Conservation (phyloP, 2,797 vertebrate species). For the Yasuhikotakia modesta region DNA sequence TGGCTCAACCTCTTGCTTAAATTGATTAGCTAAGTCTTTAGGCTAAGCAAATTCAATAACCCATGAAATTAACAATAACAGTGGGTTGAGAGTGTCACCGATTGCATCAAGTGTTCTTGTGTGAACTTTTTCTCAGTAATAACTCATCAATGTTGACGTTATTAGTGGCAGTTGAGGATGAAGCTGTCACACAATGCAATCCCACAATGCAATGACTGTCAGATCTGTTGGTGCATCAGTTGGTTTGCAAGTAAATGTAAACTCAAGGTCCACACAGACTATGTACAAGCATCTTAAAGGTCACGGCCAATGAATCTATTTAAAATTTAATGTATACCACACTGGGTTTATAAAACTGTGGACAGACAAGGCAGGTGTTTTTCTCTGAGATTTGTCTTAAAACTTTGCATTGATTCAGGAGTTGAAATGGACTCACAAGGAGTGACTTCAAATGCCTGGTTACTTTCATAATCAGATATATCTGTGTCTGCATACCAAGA, state of each 20-base stretch:
- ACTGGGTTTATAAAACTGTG: neutral
- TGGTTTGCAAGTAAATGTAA: neutral
- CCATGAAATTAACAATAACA: slow-evolving; percentile 67
- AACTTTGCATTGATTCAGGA: slow-evolving; percentile 8
- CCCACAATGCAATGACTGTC: slow-evolving; percentile 22
- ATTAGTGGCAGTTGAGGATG: slow-evolving; percentile 4
- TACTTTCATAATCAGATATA: slow-evolving; percentile 69
- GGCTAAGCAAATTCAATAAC: slow-evolving; percentile 66
- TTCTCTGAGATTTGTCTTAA: too few relatives aligned
- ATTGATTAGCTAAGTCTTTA: slow-evolving; percentile 65
- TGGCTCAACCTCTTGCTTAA: slow-evolving; percentile 57
- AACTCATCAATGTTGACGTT: slow-evolving; percentile 22
- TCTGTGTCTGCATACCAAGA: slow-evolving; percentile 77
- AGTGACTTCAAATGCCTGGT: slow-evolving; percentile 39
- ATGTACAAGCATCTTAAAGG: neutral
- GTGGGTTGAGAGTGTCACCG: slow-evolving; percentile 62
- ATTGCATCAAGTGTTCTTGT: slow-evolving; percentile 31
- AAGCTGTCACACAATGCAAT: slow-evolving; percentile 24
- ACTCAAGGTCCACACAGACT: neutral
- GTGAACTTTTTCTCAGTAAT: slow-evolving; percentile 13
- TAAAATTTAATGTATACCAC: neutral
- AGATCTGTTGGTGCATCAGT: slow-evolving; percentile 7
- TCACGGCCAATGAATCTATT: neutral
- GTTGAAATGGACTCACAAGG: slow-evolving; percentile 6
- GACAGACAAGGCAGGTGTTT: neutral